Evolutionary conservation across 2,797 vertebrate species (phyloP).

Genomic region (Poliocrania exsul): DNA sequence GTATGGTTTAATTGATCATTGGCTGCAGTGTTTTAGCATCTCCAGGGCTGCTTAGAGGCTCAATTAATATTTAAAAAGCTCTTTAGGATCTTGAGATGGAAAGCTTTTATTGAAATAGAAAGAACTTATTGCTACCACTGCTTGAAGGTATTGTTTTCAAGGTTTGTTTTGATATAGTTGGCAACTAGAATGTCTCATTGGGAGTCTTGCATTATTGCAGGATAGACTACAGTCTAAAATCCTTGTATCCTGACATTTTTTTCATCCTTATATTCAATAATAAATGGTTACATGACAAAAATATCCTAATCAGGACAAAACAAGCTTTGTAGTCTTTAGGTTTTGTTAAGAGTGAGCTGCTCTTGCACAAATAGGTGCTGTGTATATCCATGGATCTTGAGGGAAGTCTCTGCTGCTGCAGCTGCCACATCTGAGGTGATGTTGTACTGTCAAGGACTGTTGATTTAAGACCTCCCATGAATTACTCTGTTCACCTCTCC

Average conservation of each 20-base stretch:
- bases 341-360: background rate
- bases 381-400: background rate
- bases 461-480: background rate
- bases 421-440: background rate
- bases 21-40: constrained; percentile 51
- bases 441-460: background rate
- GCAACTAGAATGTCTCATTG: background rate
- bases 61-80: constrained; percentile 63
- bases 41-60: constrained; percentile 44
- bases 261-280: constrained; percentile 9
- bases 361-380: background rate
- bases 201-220: background rate
- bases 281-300: constrained; percentile 15
- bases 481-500: background rate
- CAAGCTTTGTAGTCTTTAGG: background rate
- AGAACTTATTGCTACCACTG: constrained; percentile 4
- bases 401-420: background rate
- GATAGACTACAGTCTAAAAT: background rate
- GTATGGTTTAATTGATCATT: constrained; percentile 59
- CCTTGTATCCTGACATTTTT: background rate
- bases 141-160: constrained; percentile 37
- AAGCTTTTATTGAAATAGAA: constrained; percentile 60
- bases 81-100: constrained; percentile 33
- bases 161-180: constrained; percentile 24
- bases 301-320: background rate